Base-by-base conservation (phyloP, 2,888 invertebrate species). In the Cheilosia pagana region DNA sequence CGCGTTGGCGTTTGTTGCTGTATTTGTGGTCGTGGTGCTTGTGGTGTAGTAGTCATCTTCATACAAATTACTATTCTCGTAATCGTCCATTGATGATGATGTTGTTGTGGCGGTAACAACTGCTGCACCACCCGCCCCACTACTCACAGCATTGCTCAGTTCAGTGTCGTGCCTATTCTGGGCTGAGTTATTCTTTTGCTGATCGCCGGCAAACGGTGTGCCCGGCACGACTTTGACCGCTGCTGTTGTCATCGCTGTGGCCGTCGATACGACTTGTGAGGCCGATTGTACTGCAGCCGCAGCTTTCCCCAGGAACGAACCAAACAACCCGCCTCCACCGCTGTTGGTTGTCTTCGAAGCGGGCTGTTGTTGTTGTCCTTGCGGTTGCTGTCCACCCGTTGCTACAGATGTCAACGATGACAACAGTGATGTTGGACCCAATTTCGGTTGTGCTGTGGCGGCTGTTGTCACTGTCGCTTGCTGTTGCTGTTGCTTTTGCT, bases 241-340 rank as follows among this genome's bases (percentile, higher is more conserved):
- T 25, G 81, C 88, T 86, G 78, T 78, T 87, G 79, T 78, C 83
- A 70, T 76, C 68, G 74, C 78, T n/a, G 88, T 89, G 14, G 90
- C 90, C 25, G 89, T 88, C 3, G 89, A 88, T 2, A 91, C 90
- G 3, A 88, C 90, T 81, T 90, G 89, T 0, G 90, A 89, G 2
- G 91, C 91, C 4, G 91, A 89, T 85, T 91, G 91, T 45, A 91
- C 90, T 7, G 90, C 91, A 28, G 91, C 91, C 52, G 91, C 91
- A 14, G 91, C 91, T 82, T 90, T 91, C 0, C 89, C 91, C 57
- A 91, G 88, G 68, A 91, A 89, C 4, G 90, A 90, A n/a, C 91
- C 91, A 43, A 91, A 89, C 89, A 91, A 88, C 10, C 90, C 88
- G 28, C 88, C 87, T 28, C 87, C 81, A 4, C 83, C 50, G 43